Evolutionary conservation across 2,797 vertebrate genomes (phyloP), one percentile per base, ranked within the genome.

Genomic region (Sebastes jordani): DNA sequence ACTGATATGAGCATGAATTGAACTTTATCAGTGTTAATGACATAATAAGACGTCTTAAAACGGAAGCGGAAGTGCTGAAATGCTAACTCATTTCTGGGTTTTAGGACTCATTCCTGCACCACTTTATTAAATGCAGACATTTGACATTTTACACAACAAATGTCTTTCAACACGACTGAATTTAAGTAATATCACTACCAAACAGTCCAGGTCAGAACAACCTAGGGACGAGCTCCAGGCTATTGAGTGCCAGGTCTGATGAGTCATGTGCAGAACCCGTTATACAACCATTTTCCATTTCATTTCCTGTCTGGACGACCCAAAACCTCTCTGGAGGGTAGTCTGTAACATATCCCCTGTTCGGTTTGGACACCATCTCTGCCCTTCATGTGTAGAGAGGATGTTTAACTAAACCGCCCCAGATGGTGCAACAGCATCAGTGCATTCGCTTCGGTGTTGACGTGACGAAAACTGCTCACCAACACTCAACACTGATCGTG

Each of bases 291-390:
- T 88, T 93, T 93, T 88, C 84, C 86, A 80, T 88, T 92, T 91
- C 83, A 93, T 92, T 93, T 93, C 92, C 93, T 93, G 86, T 86
- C 82, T 88, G 79, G 77, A 88, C 88, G 89, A 91, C 84, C 88
- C 85, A 82, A 83, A 62, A 82, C 71, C 83, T 86, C 88, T 85
- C 76, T 73, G 78, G 80, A 84, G 88, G 69, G 63, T 63, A 74
- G 89, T 84, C 79, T 82, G 82, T 92, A 88, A 90, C 86, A 83
- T 25, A 82, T 80, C 80, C 67, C 74, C 52, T 6, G 71, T 78
- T 78, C 22, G 18, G 82, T 66, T 88, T 91, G 88, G 87, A 92
- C 86, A 74, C 66, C 72, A 70, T 71, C 74, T 72, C 84, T 83
- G 80, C 81, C 73, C 84, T 72, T 88, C 83, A 86, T 92, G 91